phyloP scores from a whole-genome alignment of 1,140 invertebrate species.

The Odontomachus brunneus region DNA sequence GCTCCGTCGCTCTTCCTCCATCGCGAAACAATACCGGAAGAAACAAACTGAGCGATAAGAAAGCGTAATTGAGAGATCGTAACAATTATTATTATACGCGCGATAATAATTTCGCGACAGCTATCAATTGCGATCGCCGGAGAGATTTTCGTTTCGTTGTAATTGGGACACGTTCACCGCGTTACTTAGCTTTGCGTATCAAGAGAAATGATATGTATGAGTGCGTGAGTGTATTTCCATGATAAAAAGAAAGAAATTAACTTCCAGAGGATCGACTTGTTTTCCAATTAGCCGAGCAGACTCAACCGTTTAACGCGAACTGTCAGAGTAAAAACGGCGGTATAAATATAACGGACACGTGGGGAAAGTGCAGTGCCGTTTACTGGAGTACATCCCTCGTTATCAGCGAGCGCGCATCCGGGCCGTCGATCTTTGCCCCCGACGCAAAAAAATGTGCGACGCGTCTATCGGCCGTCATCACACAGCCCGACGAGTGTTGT shows the following conservation, averaged over 20 bases:
- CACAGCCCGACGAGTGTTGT: not conserved
- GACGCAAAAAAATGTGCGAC: not conserved
- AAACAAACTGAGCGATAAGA: conserved; percentile 27
- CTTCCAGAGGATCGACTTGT: not conserved
- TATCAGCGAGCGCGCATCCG: conserved; percentile 10
- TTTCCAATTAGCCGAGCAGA: not conserved
- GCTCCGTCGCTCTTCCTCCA: not conserved
- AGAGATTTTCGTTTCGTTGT: not conserved
- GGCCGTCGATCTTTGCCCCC: conserved; percentile 2
- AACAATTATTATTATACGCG: not conserved
- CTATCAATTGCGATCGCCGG: not conserved
- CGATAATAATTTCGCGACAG: conserved; percentile 15
- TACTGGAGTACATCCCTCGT: not conserved
- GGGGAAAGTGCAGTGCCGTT: not conserved
- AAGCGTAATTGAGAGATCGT: conserved; percentile 22
- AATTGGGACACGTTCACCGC: not conserved
- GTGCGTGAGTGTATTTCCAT: not conserved
- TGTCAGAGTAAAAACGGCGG: not conserved
- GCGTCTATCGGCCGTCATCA: conserved; percentile 9
- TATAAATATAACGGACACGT: not conserved
- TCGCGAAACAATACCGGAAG: conserved; percentile 14
- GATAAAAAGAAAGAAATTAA: not conserved
- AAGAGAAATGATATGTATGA: not conserved
- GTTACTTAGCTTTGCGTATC: not conserved
- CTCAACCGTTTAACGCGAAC: not conserved